phyloP scores from a whole-genome alignment of 1,140 invertebrate species.

The Daktulosphaira vitifoliae region DNA sequence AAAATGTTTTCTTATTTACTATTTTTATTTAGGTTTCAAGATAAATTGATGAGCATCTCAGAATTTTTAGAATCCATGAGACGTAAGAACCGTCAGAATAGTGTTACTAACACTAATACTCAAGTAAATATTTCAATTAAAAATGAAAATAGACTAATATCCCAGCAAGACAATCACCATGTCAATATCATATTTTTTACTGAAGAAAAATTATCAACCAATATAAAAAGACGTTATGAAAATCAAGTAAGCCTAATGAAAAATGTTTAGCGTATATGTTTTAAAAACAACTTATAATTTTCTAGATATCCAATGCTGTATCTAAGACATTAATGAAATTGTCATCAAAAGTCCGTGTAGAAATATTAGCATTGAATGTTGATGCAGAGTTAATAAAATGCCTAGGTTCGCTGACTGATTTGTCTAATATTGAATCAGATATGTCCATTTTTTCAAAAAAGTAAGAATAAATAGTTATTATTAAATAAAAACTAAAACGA shows the following conservation, averaged over 20 bases:
- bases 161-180: constrained; percentile 10
- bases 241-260: constrained; percentile 35
- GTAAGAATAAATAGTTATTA: constrained; percentile 39
- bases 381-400: constrained; percentile 43
- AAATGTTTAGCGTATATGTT: not conserved
- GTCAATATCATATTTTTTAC: constrained; percentile 36
- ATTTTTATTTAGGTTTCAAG: constrained; percentile 36
- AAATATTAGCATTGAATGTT: constrained; percentile 46
- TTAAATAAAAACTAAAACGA: too few species aligned
- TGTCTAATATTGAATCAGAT: constrained; percentile 42
- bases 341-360: constrained; percentile 43
- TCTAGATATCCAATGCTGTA: constrained; percentile 39
- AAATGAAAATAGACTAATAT: constrained; percentile 11
- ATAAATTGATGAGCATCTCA: constrained; percentile 35
- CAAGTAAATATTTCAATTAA: constrained; percentile 4
- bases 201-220: constrained; percentile 34
- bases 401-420: constrained; percentile 44
- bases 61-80: constrained; percentile 35
- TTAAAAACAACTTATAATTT: not conserved
- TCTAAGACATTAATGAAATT: constrained; percentile 43
- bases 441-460: constrained; percentile 44
- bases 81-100: constrained; percentile 6
- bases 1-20: not conserved
- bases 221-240: constrained; percentile 37
- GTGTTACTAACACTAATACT: not conserved